These are phyloP conservation scores for Trichogramma pretiosum DNA, from an alignment of 1,140 invertebrate genomes.

Conservation along the genomic window DNA sequence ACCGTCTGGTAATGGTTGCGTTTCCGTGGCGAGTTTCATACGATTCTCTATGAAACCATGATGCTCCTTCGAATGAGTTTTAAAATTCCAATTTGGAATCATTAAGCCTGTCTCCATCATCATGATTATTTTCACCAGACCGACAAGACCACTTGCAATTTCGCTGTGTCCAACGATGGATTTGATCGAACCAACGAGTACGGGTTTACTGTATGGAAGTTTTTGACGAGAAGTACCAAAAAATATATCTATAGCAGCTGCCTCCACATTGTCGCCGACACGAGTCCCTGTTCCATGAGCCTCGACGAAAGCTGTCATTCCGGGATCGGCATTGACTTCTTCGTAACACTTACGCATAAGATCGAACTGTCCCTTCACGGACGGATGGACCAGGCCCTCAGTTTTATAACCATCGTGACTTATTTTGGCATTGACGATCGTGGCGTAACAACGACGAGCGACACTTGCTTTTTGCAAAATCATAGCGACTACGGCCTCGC, in stretches of 20 bases:
- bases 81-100: not conserved
- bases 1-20: not conserved
- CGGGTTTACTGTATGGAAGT: no score
- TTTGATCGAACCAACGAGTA: conserved; percentile 79
- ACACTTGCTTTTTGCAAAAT: conserved; percentile 69
- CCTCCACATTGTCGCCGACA: conserved; percentile 76
- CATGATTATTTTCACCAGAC: conserved; percentile 37
- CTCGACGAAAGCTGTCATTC: conserved; percentile 58
- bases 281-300: conserved; percentile 76
- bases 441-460: conserved; percentile 64
- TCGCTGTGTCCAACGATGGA: conserved; percentile 88
- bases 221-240: no score
- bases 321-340: conserved; percentile 66
- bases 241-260: conserved; percentile 71
- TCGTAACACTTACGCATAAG: conserved; percentile 73
- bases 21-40: no score
- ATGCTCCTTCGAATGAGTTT: not conserved
- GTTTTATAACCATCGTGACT: conserved; percentile 71
- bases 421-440: conserved; percentile 56
- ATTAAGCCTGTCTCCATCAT: not conserved
- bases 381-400: conserved; percentile 80
- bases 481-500: conserved; percentile 64
- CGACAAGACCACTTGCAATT: conserved; percentile 74
- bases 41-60: no score
- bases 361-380: conserved; percentile 60